phyloP scores from a whole-genome alignment of 2,113 vertebrate species.

The Coryphaenoides rupestris region DNA sequence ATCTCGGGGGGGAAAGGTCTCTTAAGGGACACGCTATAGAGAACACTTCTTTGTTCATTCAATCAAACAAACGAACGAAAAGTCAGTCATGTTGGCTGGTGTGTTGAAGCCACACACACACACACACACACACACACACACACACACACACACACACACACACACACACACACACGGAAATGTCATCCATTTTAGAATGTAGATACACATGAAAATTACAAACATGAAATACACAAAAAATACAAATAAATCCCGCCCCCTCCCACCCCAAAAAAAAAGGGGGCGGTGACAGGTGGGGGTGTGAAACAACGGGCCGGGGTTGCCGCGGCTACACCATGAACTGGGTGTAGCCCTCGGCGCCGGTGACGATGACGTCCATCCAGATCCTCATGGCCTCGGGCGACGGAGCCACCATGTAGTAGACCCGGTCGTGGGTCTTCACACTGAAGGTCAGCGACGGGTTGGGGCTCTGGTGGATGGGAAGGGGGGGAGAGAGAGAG shows the following conservation, averaged over 20 bases:
- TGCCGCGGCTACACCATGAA: conserved; percentile 81
- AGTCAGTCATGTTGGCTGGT: too few relatives aligned
- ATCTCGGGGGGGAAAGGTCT: too few relatives aligned
- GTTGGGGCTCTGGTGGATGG: conserved; percentile 83
- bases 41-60: neutral
- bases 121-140: neutral
- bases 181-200: neutral
- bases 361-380: conserved; percentile 99
- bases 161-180: neutral
- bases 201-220: neutral
- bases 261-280: too few relatives aligned
- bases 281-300: neutral
- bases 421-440: conserved; percentile 94
- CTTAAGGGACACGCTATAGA: too few relatives aligned
- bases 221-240: neutral
- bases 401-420: conserved; percentile 94
- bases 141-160: neutral
- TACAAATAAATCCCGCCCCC: neutral
- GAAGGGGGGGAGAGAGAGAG: neutral
- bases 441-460: conserved; percentile 92
- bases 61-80: neutral
- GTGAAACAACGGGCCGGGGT: neutral
- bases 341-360: conserved; percentile 93
- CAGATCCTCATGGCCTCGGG: conserved; percentile 97
- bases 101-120: neutral